Evolutionary conservation across 2,888 invertebrate genomes (phyloP).

Genomic region (Alloscopus bannaensis): DNA sequence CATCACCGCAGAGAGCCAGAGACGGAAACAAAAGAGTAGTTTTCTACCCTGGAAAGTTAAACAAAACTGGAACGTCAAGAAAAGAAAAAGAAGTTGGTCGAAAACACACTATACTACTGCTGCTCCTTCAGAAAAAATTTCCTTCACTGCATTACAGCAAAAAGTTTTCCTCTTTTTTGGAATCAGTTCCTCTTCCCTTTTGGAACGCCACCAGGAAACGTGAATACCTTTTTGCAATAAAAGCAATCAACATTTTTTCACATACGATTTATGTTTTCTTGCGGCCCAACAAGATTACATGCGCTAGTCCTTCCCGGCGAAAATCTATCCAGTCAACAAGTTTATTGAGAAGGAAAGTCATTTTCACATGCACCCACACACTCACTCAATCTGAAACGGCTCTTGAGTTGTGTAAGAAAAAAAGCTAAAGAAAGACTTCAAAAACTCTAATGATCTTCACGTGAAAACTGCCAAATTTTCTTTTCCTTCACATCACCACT

Average conservation of each 20-base stretch:
- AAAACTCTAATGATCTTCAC: constrained; percentile 52
- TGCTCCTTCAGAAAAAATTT: neutral
- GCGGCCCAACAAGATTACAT: neutral
- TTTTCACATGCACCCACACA: constrained; percentile 28
- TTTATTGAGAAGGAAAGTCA: constrained; percentile 28
- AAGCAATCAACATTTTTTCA: constrained; percentile 34
- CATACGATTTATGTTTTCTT: neutral
- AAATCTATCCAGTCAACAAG: constrained; percentile 19
- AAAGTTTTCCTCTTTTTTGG: neutral
- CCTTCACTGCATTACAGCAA: neutral
- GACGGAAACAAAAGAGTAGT: constrained; percentile 37
- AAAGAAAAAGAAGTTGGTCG: constrained; percentile 1
- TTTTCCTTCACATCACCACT: constrained; percentile 16
- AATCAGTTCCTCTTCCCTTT: neutral
- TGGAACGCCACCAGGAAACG: constrained; percentile 13
- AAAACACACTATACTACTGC: neutral
- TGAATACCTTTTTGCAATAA: constrained; percentile 31
- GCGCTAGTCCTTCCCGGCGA: constrained; percentile 32
- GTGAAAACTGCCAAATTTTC: constrained; percentile 55
- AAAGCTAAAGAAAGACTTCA: constrained; percentile 21
- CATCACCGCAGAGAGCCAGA: constrained; percentile 6
- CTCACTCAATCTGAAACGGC: neutral
- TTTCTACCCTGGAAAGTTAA: constrained; percentile 29
- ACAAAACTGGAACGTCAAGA: constrained; percentile 35
- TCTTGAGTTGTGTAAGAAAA: constrained; percentile 1